Conservation (phyloP, 2,888 invertebrate species). For the Cinara cedri region DNA sequence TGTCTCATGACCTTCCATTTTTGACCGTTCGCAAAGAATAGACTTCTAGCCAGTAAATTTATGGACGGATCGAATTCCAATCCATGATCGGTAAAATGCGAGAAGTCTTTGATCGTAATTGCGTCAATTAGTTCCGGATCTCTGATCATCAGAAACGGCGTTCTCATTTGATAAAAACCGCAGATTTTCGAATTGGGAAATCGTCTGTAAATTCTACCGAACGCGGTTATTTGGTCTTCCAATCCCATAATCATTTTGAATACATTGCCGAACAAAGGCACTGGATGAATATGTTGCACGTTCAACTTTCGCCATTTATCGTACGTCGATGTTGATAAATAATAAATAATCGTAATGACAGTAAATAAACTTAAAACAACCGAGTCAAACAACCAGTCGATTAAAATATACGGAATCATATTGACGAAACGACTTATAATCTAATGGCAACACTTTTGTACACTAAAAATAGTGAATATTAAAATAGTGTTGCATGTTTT, state of each 20-base stretch:
- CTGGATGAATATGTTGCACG: conserved; percentile 63
- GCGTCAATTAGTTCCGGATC: conserved; percentile 46
- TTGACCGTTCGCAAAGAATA: conserved; percentile 60
- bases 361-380: too few species aligned
- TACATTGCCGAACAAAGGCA: conserved; percentile 63
- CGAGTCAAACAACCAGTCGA: too few species aligned
- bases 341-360: too few species aligned
- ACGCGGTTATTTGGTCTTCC: conserved; percentile 4
- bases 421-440: too few species aligned
- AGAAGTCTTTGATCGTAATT: conserved; percentile 59
- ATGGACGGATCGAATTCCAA: conserved; percentile 38
- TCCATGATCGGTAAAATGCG: conserved; percentile 58
- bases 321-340: too few species aligned
- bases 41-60: conserved; percentile 56
- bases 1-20: conserved; percentile 63
- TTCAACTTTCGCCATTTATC: conserved; percentile 63
- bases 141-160: conserved; percentile 48
- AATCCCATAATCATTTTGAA: neutral
- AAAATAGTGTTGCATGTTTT: too few species aligned
- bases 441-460: too few species aligned
- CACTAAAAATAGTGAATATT: too few species aligned
- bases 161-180: conserved; percentile 53
- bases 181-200: conserved; percentile 59
- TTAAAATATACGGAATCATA: too few species aligned
- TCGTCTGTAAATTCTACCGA: conserved; percentile 32